Evolutionary conservation across 1,140 invertebrate species (phyloP).

Genomic region (Panonychus citri): DNA sequence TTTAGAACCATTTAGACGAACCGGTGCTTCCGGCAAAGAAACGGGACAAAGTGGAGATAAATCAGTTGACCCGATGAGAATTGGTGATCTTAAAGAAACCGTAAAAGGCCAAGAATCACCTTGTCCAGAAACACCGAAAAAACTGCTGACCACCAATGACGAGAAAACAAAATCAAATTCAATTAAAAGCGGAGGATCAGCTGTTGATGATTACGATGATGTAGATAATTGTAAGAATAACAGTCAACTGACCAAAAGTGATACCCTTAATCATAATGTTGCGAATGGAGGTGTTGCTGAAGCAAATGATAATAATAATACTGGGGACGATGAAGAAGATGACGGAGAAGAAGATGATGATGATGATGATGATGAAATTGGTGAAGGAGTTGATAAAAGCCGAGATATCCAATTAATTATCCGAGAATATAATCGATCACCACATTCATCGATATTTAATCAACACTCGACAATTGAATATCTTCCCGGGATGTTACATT

Average conservation of each 20-base stretch:
- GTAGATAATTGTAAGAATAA: not conserved
- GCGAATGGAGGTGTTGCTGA: not conserved
- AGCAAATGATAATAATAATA: not conserved
- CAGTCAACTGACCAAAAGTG: not conserved
- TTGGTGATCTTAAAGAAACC: no score
- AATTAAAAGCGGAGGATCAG: no score
- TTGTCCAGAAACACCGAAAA: no score
- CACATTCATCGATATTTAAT: conserved; percentile 4
- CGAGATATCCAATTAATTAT: conserved; percentile 3
- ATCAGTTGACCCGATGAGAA: not conserved
- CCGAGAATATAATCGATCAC: not conserved
- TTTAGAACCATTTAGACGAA: not conserved
- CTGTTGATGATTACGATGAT: no score
- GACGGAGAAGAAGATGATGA: not conserved
- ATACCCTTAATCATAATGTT: not conserved
- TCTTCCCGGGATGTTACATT: conserved; percentile 66
- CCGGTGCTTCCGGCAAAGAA: not conserved
- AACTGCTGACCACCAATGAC: no score
- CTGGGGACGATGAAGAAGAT: not conserved
- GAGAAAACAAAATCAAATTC: no score
- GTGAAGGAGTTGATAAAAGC: not conserved
- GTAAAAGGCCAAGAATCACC: no score
- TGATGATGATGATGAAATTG: not conserved
- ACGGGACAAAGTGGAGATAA: not conserved
- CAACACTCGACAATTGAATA: conserved; percentile 68